phyloP scores from a whole-genome alignment of 2,888 invertebrate genomes.

The Sepioteuthis lessoniana region DNA sequence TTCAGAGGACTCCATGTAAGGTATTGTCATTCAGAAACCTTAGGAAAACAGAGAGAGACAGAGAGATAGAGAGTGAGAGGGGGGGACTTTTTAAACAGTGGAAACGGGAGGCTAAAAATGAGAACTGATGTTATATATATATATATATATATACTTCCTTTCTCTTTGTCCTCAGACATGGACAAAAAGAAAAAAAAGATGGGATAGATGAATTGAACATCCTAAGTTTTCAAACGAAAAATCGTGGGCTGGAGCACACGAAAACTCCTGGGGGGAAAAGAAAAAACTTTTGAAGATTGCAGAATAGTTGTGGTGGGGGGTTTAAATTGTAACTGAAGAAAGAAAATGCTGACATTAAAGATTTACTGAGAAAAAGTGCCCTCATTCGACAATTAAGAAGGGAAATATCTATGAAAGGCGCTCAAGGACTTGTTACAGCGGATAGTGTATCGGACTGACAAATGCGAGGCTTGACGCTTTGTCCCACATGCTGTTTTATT shows the following conservation, averaged over 20 bases:
- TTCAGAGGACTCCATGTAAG: conserved; percentile 21
- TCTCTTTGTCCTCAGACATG: background rate
- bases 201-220: conserved; percentile 14
- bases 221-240: background rate
- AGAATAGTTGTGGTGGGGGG: background rate
- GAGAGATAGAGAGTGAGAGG: too few relatives aligned
- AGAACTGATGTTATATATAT: background rate
- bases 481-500: too few relatives aligned
- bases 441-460: background rate
- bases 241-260: background rate
- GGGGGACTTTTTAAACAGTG: background rate
- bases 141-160: background rate
- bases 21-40: conserved; percentile 33
- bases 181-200: background rate
- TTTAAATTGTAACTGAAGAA: background rate
- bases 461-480: background rate
- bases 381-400: background rate
- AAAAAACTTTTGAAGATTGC: background rate
- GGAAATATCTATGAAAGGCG: background rate
- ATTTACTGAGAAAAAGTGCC: background rate
- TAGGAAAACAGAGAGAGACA: background rate
- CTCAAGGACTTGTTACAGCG: background rate
- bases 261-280: too few relatives aligned
- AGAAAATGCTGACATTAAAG: background rate
- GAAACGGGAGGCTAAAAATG: background rate